Percentiles rank a stretch among this genome's conserved stretches.
These are phyloP conservation scores for Masnerella sp. DNA, from an alignment of 2,888 invertebrate species.

Conservation along the genomic window DNA sequence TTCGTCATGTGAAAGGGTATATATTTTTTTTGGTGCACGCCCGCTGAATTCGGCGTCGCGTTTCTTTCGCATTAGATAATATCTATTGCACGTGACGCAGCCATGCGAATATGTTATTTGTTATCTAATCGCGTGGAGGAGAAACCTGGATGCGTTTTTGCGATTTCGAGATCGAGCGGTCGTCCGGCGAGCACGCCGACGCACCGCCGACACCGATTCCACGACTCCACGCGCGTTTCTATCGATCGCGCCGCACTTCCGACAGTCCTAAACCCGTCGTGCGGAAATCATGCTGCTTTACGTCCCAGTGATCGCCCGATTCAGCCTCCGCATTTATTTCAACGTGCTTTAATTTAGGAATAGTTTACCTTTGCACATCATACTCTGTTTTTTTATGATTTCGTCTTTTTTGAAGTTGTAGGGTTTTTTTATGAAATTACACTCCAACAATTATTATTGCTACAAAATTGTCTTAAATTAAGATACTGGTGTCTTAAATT, in stretches of 20 bases:
- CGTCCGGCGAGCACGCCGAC: conserved; percentile 29
- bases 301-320: conserved; percentile 3
- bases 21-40: conserved; percentile 6
- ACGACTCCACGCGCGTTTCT: conserved; percentile 6
- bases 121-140: conserved; percentile 42
- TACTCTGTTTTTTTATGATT: too few species aligned
- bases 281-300: conserved; percentile 31
- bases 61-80: conserved; percentile 46
- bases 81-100: conserved; percentile 49
- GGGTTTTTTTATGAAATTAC: too few species aligned
- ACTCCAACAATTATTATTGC: too few species aligned
- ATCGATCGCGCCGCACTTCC: conserved; percentile 41
- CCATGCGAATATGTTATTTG: conserved; percentile 39
- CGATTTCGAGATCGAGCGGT: conserved; percentile 31
- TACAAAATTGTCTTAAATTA: too few species aligned
- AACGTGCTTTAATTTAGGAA: not conserved
- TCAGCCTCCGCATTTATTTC: not conserved
- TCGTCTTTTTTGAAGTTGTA: too few species aligned
- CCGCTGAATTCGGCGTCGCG: conserved; percentile 22
- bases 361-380: too few species aligned
- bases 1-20: conserved; percentile 11
- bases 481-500: too few species aligned
- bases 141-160: conserved; percentile 45
- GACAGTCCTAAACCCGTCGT: conserved; percentile 26
- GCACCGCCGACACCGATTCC: conserved; percentile 18